phyloP scores from a whole-genome alignment of 2,113 vertebrate genomes.

The Nicator chloris region DNA sequence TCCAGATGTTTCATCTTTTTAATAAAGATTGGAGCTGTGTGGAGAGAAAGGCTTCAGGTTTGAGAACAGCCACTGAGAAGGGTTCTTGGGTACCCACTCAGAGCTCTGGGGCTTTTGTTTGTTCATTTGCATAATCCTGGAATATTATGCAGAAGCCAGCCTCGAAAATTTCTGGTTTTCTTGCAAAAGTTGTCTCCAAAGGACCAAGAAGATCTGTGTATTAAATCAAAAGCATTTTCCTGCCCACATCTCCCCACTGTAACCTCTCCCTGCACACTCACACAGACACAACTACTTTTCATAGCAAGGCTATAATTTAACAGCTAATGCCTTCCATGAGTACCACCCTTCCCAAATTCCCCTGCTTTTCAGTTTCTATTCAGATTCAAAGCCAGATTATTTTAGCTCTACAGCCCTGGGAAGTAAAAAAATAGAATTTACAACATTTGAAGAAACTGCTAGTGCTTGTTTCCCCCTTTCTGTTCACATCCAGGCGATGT shows the following conservation, averaged over 20 bases:
- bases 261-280: neutral
- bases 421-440: slow-evolving; percentile 52
- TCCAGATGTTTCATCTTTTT: slow-evolving; percentile 56
- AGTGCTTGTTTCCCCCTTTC: neutral
- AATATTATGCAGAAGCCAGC: neutral
- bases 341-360: slow-evolving; percentile 52
- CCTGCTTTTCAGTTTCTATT: slow-evolving; percentile 66
- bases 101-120: neutral
- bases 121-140: neutral
- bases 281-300: slow-evolving; percentile 26
- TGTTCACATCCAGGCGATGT: neutral
- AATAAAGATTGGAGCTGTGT: neutral
- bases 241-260: neutral
- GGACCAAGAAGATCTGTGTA: neutral
- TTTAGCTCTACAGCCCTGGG: slow-evolving; percentile 61
- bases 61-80: neutral
- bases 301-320: slow-evolving; percentile 69
- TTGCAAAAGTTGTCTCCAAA: slow-evolving; percentile 23
- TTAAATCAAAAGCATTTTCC: slow-evolving; percentile 24
- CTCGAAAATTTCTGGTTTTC: neutral
- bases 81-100: neutral
- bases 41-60: neutral
- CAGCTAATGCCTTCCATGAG: slow-evolving; percentile 61
- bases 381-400: slow-evolving; percentile 73
- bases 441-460: slow-evolving; percentile 64